Base-by-base conservation (phyloP, 35 echinoderm and acorn worm species). In the Ophiothrix spiculata region DNA sequence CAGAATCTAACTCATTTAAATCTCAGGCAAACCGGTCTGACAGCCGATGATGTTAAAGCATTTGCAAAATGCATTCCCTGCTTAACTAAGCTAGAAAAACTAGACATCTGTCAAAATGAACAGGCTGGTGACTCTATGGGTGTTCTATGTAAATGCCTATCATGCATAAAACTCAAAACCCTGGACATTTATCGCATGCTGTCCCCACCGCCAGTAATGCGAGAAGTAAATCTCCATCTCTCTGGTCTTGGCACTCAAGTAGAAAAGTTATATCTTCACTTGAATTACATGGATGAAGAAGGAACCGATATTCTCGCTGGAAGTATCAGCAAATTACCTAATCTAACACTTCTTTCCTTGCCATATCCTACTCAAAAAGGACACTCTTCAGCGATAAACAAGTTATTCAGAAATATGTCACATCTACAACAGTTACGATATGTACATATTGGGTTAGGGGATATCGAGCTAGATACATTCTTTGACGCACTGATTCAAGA, bases 261-360 rank as follows among this genome's bases (percentile, higher is more conserved):
- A 25, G 23, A 69, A 28, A 28, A 69, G 23, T 69, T 69, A 69
- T n/a, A 69, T 69, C 60, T 69, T 4, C 60, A 69, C 29, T 4
- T 69, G 16, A 69, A 69, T 25, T 69, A 69, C 60, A 69, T 69
- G 60, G 60, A 69, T 69, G 60, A 69, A 2, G 60, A 69, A 69
- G 60, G 60, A 25, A 28, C 60, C 29, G 23, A 69, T 2, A 69
- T 69, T 25, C 60, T 69, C 1, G 60, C 60, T 69, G 10, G 29
- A n/a, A 69, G 29, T 69, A 6, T 69, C 6, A 15, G 60, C 60
- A 6, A 69, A 69, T 28, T 69, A 25, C 3, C 17, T 4, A 15
- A 15, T 69, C 23, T 69, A n/a, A 69, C 60, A 25, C 25, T 10
- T 1, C 4, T 69, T 69, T 25, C 4, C 23, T 25, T 69, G 60